Evolutionary conservation across 2,113 vertebrate genomes (phyloP).

Genomic region (Amia ocellicauda): DNA sequence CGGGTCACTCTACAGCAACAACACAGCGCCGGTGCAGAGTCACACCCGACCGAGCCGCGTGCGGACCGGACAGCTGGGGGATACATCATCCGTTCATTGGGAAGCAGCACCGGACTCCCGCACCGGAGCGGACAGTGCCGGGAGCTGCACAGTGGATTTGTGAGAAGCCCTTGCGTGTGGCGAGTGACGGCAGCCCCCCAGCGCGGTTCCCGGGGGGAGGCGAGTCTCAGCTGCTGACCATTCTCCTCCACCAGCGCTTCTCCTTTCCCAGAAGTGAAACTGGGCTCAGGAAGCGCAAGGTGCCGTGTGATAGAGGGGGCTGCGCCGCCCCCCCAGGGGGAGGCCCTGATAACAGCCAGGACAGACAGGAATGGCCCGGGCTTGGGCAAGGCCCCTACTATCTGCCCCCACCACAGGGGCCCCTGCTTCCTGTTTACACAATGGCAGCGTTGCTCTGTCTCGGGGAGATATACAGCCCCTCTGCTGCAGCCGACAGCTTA

Average conservation of each 20-base stretch:
- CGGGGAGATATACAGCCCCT: background rate
- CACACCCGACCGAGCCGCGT: too few relatives aligned
- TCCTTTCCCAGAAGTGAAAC: background rate
- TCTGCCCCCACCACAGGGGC: background rate
- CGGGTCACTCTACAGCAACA: too few relatives aligned
- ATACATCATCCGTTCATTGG: too few relatives aligned
- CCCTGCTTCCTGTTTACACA: background rate
- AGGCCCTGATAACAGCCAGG: background rate
- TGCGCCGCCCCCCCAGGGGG: background rate
- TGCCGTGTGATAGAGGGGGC: constrained; percentile 1
- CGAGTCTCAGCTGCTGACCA: background rate
- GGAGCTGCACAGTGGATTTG: too few relatives aligned
- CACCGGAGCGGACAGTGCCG: too few relatives aligned
- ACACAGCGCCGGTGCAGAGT: too few relatives aligned
- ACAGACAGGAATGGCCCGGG: background rate
- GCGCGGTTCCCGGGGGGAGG: too few relatives aligned
- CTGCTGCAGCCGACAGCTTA: background rate
- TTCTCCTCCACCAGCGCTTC: background rate
- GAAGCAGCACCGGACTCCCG: too few relatives aligned
- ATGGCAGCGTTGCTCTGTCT: background rate
- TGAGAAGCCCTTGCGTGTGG: too few relatives aligned
- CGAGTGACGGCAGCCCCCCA: too few relatives aligned
- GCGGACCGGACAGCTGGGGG: too few relatives aligned
- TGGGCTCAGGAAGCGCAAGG: background rate
- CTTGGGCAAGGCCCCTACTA: background rate